These are phyloP conservation scores for Anagrus nilaparvatae DNA, from an alignment of 1,140 invertebrate species.

Conservation along the genomic window DNA sequence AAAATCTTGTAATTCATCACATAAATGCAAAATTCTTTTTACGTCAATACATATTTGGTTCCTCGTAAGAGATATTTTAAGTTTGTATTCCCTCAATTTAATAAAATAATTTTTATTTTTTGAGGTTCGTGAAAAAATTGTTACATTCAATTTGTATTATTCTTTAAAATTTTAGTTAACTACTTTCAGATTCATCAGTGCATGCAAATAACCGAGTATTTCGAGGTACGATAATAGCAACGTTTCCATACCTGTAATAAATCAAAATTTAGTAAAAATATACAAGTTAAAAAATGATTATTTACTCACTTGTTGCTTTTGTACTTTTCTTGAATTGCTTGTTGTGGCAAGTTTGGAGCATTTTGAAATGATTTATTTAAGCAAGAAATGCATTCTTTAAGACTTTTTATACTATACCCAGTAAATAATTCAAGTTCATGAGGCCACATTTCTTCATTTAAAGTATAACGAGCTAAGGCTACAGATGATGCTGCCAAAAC, in stretches of 20 bases:
- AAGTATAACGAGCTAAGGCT: constrained; percentile 67
- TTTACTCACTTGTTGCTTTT: constrained; percentile 55
- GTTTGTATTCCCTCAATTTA: no score
- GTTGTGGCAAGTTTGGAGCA: constrained; percentile 56
- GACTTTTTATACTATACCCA: constrained; percentile 57
- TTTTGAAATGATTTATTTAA: constrained; percentile 59
- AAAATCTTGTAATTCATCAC: no score
- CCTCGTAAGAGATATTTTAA: no score
- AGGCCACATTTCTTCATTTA: constrained; percentile 57
- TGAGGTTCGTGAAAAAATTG: no score
- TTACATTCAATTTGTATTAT: no score
- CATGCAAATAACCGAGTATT: constrained; percentile 30
- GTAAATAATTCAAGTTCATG: constrained; percentile 51
- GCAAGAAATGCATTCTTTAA: constrained; percentile 56
- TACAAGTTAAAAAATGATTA: no score
- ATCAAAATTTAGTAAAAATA: not conserved
- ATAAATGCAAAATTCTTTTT: no score
- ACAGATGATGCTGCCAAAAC: constrained; percentile 70
- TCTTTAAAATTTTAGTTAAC: constrained; percentile 20
- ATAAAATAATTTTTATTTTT: no score
- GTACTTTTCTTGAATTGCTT: constrained; percentile 79
- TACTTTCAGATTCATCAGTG: constrained; percentile 33
- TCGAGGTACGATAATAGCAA: constrained; percentile 34
- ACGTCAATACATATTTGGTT: no score
- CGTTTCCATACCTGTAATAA: constrained; percentile 33